A percentile compares a stretch with the other conserved stretches of the same genome.
Conservation (phyloP, 1,140 invertebrate genomes). For the Drosophila novamexicana region DNA sequence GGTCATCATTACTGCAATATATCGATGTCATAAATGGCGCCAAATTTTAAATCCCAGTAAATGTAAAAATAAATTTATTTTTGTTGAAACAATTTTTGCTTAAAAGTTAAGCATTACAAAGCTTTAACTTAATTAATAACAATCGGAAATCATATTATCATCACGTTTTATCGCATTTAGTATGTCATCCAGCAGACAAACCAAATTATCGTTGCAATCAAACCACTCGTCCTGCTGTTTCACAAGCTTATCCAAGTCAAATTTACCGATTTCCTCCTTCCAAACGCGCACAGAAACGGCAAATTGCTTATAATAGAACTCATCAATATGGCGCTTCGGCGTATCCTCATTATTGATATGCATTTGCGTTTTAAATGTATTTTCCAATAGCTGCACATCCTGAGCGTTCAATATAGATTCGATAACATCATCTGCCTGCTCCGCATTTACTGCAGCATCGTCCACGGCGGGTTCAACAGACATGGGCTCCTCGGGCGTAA, state of each 20-base stretch:
- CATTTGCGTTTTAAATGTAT: conserved; percentile 85
- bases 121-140: conserved; percentile 85
- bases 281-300: conserved; percentile 86
- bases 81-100: background rate
- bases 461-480: conserved; percentile 9
- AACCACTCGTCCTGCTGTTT: conserved; percentile 87
- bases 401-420: conserved; percentile 86
- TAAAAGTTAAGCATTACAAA: conserved; percentile 1
- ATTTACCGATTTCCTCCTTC: conserved; percentile 85
- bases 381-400: conserved; percentile 86
- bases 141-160: conserved; percentile 87
- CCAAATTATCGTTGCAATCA: conserved; percentile 86
- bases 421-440: conserved; percentile 80
- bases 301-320: conserved; percentile 84
- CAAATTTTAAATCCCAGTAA: background rate
- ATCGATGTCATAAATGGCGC: background rate
- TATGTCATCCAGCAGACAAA: conserved; percentile 89
- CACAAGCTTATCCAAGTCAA: conserved; percentile 86
- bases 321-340: conserved; percentile 67
- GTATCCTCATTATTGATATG: conserved; percentile 46
- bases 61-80: conserved; percentile 11
- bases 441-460: conserved; percentile 27
- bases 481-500: conserved; percentile 8
- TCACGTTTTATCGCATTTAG: conserved; percentile 85
- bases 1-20: background rate